Evolutionary conservation across 2,888 invertebrate genomes (phyloP).

Genomic region (Leptodirus hochenwartii): DNA sequence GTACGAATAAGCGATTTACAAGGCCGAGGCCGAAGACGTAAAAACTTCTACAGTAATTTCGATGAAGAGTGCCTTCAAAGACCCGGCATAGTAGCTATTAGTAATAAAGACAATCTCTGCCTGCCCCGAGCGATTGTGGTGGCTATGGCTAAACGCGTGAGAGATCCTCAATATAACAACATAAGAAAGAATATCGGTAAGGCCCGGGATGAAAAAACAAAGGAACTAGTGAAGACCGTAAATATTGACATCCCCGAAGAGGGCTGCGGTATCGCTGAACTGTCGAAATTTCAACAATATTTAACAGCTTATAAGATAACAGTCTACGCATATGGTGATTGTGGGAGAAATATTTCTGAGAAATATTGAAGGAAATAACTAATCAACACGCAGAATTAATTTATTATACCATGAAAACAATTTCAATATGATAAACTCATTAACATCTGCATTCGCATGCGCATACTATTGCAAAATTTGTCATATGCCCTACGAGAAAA

Average conservation of each 20-base stretch:
- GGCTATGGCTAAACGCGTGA: constrained; percentile 9
- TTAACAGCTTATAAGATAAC: constrained; percentile 12
- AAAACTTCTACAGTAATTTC: constrained; percentile 5
- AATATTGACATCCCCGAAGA: constrained; percentile 7
- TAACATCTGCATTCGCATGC: constrained; percentile 14
- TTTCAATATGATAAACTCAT: constrained; percentile 14
- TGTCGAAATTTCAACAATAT: too few relatives aligned
- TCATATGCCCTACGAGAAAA: constrained; percentile 12
- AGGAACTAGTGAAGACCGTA: constrained; percentile 4
- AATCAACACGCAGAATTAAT: constrained; percentile 10
- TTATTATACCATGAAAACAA: constrained; percentile 13
- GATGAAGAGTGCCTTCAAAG: constrained; percentile 9
- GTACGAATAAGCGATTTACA: constrained; percentile 9
- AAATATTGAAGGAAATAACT: constrained; percentile 9
- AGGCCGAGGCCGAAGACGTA: constrained; percentile 7
- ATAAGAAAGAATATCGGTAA: constrained; percentile 7
- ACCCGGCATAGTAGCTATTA: constrained; percentile 8
- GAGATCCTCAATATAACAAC: constrained; percentile 9
- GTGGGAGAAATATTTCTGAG: constrained; percentile 10
- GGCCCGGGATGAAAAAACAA: constrained; percentile 4
- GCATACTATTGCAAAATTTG: constrained; percentile 15
- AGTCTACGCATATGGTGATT: constrained; percentile 10
- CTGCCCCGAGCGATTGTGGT: constrained; percentile 12
- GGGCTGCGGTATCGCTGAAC: too few relatives aligned
- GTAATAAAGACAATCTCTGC: constrained; percentile 12